Conservation (phyloP, 2,797 vertebrate genomes). For the Falco rusticolus region DNA sequence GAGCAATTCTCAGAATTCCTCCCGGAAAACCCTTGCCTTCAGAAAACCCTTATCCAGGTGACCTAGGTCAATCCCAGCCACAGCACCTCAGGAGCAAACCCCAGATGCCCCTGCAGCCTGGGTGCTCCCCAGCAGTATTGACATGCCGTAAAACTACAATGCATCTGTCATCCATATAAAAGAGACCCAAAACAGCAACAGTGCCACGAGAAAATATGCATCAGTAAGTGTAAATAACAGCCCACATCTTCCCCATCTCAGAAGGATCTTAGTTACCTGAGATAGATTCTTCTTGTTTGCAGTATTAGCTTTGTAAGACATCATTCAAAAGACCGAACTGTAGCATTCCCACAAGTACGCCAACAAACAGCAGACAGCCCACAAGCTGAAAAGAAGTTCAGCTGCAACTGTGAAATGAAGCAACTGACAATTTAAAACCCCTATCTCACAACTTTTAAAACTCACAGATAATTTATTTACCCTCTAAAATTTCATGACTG, state of each 20-base stretch:
- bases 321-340: not conserved
- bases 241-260: not conserved
- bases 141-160: not conserved
- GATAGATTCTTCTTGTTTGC: too few relatives aligned
- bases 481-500: not conserved
- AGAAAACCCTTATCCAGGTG: not conserved
- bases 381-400: not conserved
- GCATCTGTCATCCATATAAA: not conserved
- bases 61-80: not conserved
- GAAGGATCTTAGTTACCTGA: not conserved
- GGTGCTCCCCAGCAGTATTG: not conserved
- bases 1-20: not conserved
- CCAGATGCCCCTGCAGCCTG: not conserved
- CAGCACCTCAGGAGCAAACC: accelerated
- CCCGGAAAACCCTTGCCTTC: not conserved
- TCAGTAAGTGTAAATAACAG: not conserved
- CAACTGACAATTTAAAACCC: not conserved
- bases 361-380: not conserved
- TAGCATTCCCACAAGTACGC: not conserved
- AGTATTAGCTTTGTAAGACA: not conserved
- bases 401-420: not conserved
- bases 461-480: not conserved
- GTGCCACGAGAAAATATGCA: not conserved
- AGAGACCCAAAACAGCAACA: not conserved
- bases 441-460: not conserved